Conservation (phyloP, 2,888 invertebrate genomes). For the Zaprionus obscuricornis region DNA sequence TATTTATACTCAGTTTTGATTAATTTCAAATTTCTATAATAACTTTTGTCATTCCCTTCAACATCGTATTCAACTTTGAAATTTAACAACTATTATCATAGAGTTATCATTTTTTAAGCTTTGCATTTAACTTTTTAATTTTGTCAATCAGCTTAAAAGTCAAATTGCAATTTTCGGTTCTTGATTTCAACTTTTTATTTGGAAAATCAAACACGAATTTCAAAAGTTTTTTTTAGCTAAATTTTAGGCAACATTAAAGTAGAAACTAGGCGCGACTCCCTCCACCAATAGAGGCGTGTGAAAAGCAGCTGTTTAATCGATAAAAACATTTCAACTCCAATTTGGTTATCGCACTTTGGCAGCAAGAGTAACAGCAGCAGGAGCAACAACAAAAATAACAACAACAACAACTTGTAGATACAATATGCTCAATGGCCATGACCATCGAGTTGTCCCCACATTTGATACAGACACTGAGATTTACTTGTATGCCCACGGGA, state of each 20-base stretch:
- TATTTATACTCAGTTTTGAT: too few relatives aligned
- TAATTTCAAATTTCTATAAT: too few relatives aligned
- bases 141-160: too few relatives aligned
- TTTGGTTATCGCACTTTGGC: constrained; percentile 53
- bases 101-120: too few relatives aligned
- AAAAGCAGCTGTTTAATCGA: constrained; percentile 69
- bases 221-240: too few relatives aligned
- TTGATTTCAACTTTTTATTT: too few relatives aligned
- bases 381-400: constrained; percentile 25
- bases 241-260: neutral
- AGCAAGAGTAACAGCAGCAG: constrained; percentile 2
- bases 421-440: constrained; percentile 53
- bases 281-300: neutral
- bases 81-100: too few relatives aligned
- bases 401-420: constrained; percentile 58
- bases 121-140: too few relatives aligned
- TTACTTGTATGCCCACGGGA: constrained; percentile 61
- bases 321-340: constrained; percentile 68
- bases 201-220: too few relatives aligned
- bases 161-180: too few relatives aligned
- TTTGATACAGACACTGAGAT: constrained; percentile 62
- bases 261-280: neutral
- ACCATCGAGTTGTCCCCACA: constrained; percentile 47
- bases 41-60: too few relatives aligned
- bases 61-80: too few relatives aligned